Base-by-base conservation (phyloP, 2,113 vertebrate species). In the Eulacestoma nigropectus region DNA sequence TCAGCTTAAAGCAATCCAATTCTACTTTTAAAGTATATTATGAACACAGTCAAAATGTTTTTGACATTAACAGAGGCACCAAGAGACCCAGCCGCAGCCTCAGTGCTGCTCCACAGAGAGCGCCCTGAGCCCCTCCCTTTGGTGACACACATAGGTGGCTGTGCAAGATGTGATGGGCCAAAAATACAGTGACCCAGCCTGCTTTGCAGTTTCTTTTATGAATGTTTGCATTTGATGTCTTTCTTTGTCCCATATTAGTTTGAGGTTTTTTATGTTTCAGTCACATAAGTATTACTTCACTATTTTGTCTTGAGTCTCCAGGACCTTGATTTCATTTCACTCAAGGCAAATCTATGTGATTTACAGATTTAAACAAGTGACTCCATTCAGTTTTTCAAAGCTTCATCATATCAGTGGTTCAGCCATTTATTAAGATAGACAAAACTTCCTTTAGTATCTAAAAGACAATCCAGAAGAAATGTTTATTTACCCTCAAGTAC, bases 121-220 rank as follows among this genome's bases (percentile, higher is more conserved):
- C 2, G 29, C 13, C 25, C 32, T 9, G 5, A 16, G 46, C 26
- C 20, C 13, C 27, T 47, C 55, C 22, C 26, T 59, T 11, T 6
- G 20, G 17, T 47, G 59, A 57, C 39, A 44, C 0, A 3, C 23
- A 5, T 1, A 9, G 27, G 46, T 14, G 39, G 23, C 18, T 2
- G 0, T 13, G 53, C 3, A 41, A 29, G 64, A 81, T 12, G 14
- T 1, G 2, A 4, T 8, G 21, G 3, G n/a, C 41, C 57, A 37
- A 27, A 35, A 63, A 30, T 7, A 32, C 1, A 33, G 37, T 1
- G n/a, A 50, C 14, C 13, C 30, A 32, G 25, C 7, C 35, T 44
- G 55, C 53, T 69, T 13, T 65, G 46, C 18, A 65, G 62, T 70
- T 81, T 50, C 53, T 69, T 44, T 56, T 56, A 37, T 4, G 11